A percentile compares a stretch with the other conserved stretches of the same genome.
Evolutionary conservation across 2,113 vertebrate species (phyloP).

Genomic region (Varanus salvator): DNA sequence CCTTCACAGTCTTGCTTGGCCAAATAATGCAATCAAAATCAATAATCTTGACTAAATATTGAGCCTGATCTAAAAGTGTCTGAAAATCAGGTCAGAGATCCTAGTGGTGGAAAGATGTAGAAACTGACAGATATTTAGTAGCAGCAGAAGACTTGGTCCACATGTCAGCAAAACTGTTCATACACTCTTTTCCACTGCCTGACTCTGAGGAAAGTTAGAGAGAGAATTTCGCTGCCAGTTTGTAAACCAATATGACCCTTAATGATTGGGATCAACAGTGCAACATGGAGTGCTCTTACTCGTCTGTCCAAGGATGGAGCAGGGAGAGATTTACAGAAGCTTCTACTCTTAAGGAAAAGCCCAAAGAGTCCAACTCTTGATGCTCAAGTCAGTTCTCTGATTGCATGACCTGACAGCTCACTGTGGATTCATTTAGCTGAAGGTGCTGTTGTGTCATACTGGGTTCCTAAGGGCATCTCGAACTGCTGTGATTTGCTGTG

Average conservation of each 20-base stretch:
- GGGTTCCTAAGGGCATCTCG: too few relatives aligned
- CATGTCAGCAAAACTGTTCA: neutral
- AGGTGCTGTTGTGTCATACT: too few relatives aligned
- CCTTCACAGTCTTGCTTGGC: neutral
- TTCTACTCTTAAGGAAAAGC: too few relatives aligned
- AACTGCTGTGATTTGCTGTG: too few relatives aligned
- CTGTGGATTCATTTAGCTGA: too few relatives aligned
- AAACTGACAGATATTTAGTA: neutral
- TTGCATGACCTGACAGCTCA: too few relatives aligned
- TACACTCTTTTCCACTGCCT: too few relatives aligned
- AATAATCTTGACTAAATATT: neutral
- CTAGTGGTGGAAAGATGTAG: neutral
- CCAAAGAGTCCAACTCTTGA: too few relatives aligned
- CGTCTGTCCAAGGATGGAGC: too few relatives aligned
- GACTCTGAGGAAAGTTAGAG: neutral
- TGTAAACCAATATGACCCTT: neutral
- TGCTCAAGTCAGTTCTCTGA: too few relatives aligned
- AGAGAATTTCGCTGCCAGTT: neutral
- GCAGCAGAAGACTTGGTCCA: neutral
- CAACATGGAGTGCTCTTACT: neutral
- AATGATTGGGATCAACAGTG: neutral
- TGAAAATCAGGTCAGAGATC: neutral
- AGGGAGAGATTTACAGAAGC: too few relatives aligned
- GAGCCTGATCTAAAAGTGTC: neutral
- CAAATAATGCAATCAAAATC: neutral